Base-by-base conservation (phyloP, 2,797 vertebrate genomes). In the Chanos chanos region DNA sequence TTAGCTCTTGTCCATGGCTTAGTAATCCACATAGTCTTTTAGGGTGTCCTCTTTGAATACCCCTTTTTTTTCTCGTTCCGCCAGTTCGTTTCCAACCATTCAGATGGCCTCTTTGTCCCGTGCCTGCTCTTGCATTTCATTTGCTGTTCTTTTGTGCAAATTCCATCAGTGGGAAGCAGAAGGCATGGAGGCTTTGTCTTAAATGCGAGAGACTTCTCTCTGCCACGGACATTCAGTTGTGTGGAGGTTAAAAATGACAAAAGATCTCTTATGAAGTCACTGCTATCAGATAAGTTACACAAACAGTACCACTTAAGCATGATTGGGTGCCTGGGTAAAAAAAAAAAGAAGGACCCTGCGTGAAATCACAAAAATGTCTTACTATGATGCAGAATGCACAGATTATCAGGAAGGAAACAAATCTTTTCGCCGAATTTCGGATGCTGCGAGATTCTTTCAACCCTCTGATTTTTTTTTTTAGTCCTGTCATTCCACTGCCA, bases 81-180 rank as follows among this genome's bases (percentile, higher is more conserved):
- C 82, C 61, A 66, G 77, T 80, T 86, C 73, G 81, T 86, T 84
- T 82, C 69, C 70, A 65, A 65, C 79, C 70, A 76, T 88, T 86
- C 79, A 83, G 80, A 66, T 75, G 77, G 73, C 55, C 40, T 70
- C n/a, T 81, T 85, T 84, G 81, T 83, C 71, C 65, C 75, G 64
- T 66, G 71, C 75, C 66, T 76, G 78, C 77, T 76, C 75, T 67
- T 79, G 82, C 81, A 78, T 86, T 82, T 85, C 75, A 84, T 87
- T 85, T 81, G 77, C 75, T 34, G 9, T 76, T 67, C 76, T 74
- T 82, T 79, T 85, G 80, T 86, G 79, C 83, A 76, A 74, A 76
- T 66, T 80, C 71, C 59, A 72, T 68, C 66, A 68, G 79, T 78
- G n/a, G 82, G 78, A 77, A 85, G 79, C 80, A 47, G 55, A 71